Percentiles rank a stretch among this genome's conserved stretches.
Evolutionary conservation across 1,140 invertebrate species (phyloP).

Genomic region (Apolygus lucorum): DNA sequence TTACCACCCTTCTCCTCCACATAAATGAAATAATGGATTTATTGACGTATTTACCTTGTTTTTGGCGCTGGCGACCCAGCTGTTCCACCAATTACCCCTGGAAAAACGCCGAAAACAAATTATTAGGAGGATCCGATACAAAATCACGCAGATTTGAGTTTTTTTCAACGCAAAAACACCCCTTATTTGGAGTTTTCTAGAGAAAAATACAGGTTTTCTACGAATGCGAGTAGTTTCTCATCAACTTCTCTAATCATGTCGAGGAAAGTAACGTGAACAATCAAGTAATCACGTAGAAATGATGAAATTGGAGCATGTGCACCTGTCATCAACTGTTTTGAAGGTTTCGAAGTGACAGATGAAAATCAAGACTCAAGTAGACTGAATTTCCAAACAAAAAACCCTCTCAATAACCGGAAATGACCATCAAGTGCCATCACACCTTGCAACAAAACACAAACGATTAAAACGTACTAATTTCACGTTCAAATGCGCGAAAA

Average conservation of each 20-base stretch:
- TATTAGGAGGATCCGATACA: neutral
- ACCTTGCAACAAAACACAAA: neutral
- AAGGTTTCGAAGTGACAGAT: no score
- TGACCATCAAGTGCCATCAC: no score
- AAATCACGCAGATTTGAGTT: no score
- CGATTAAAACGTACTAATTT: neutral
- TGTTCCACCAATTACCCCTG: constrained; percentile 6
- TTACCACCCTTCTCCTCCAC: neutral
- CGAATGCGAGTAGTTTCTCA: neutral
- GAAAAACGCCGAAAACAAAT: neutral
- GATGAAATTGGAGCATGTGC: no score
- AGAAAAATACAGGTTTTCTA: neutral
- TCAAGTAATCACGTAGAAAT: no score
- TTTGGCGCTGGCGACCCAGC: neutral
- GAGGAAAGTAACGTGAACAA: no score
- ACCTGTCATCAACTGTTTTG: no score
- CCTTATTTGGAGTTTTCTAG: neutral
- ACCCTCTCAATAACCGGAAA: no score
- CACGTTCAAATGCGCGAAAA: neutral
- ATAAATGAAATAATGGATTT: neutral
- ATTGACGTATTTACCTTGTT: neutral
- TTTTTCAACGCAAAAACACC: neutral
- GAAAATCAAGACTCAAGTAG: no score
- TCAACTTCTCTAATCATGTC: neutral
- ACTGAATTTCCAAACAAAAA: no score